Evolutionary conservation across 2,797 vertebrate species (phyloP).

Genomic region (Lagodon rhomboides): DNA sequence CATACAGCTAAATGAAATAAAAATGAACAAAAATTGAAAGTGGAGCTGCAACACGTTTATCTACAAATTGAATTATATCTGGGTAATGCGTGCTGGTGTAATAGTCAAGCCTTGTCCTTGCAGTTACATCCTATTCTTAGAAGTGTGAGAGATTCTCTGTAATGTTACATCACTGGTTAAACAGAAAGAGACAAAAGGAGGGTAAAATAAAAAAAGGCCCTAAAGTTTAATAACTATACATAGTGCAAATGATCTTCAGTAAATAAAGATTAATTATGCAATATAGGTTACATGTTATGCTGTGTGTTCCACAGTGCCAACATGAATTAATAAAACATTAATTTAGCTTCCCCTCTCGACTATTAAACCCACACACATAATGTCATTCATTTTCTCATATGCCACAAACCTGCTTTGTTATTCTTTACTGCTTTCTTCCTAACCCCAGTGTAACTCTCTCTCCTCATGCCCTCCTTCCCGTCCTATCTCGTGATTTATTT

Average conservation of each 20-base stretch:
- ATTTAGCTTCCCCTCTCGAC: slow-evolving; percentile 4
- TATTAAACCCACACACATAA: slow-evolving; percentile 7
- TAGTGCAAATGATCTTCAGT: background rate
- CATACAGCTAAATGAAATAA: background rate
- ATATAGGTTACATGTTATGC: background rate
- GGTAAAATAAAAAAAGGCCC: too few species aligned
- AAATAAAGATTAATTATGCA: slow-evolving; percentile 3
- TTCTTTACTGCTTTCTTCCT: slow-evolving; percentile 44
- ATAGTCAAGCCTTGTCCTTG: background rate
- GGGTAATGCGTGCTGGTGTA: too few species aligned
- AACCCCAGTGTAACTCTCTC: slow-evolving; percentile 52
- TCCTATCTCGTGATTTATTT: slow-evolving; percentile 87
- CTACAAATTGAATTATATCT: background rate
- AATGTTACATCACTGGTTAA: slow-evolving; percentile 22
- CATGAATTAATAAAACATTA: slow-evolving; percentile 4
- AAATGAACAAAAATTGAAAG: background rate
- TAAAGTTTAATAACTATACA: background rate
- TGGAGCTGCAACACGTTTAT: background rate
- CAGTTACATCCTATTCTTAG: background rate
- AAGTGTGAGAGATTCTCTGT: background rate
- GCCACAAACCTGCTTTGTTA: slow-evolving; percentile 50
- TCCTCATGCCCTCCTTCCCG: slow-evolving; percentile 56
- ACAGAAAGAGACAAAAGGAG: slow-evolving; percentile 22
- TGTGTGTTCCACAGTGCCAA: background rate
- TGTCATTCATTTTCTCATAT: slow-evolving; percentile 18